Base-by-base conservation (phyloP, 2,113 vertebrate genomes). In the Ailuropoda melanoleuca region DNA sequence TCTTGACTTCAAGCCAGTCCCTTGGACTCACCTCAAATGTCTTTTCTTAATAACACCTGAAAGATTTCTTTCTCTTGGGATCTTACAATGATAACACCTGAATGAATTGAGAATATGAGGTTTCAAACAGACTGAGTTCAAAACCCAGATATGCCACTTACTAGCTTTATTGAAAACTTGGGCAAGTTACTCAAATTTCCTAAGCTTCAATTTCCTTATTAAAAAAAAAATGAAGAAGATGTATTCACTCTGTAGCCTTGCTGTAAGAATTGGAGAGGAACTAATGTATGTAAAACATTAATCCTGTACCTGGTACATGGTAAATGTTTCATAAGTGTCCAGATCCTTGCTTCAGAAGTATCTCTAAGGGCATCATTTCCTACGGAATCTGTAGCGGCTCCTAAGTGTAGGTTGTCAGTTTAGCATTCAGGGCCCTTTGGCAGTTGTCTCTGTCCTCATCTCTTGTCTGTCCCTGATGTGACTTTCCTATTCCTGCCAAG, bases 401-500 rank as follows among this genome's bases (percentile, higher is more conserved):
- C 64, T 37, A 83, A 90, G 17, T 53, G 68, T 91, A 21, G 4
- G 8, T 62, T 90, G 58, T 92, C 26, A 56, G 55, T 70, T 86
- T 83, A 64, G 34, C 78, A 83, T 90, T 82, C 56, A 56, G 8
- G 8, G 11, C 43, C 37, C 26, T n/a, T 90, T 90, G 39, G 46
- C 55, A 72, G 21, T 62, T 95, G 55, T 84, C 48, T 96, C 19
- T 19, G 31, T 39, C 48, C 37, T 37, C 68, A 53, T 95, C 50
- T 95, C 64, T 68, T 86, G 66, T 87, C 78, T 93, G 72, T 78
- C 50, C 58, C 60, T 83, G 37, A 82, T n/a, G 21, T 68, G 84
- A 96, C 93, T 94, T 96, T 92, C 56, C 34, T 86, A 4, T 46
- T 92, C 43, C 48, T 86, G 85, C 92, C 92, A 88, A 85, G 75